Evolutionary conservation across 2,113 vertebrate genomes (phyloP).

Genomic region (Pipra filicauda): DNA sequence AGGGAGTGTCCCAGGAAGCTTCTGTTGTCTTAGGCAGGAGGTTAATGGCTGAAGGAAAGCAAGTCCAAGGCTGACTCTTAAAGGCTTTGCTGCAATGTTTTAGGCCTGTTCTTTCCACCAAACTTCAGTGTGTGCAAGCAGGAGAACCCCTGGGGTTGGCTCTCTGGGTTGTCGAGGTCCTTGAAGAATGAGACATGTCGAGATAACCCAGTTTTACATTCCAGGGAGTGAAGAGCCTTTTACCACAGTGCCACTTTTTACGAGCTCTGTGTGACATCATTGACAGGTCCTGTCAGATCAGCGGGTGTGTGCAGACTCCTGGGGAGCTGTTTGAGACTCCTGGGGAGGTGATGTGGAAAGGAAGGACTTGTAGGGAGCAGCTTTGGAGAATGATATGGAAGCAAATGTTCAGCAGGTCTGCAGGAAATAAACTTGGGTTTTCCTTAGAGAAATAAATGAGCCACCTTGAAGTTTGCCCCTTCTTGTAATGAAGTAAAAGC

Average conservation of each 20-base stretch:
- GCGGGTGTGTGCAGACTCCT: background rate
- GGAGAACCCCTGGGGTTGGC: background rate
- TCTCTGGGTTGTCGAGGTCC: background rate
- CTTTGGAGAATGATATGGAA: background rate
- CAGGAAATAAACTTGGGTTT: background rate
- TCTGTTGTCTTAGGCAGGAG: background rate
- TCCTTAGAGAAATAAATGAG: background rate
- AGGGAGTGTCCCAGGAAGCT: background rate
- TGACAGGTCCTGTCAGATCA: background rate
- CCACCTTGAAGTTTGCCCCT: background rate
- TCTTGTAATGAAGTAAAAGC: background rate
- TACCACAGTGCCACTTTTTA: no score
- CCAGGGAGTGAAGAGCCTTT: background rate
- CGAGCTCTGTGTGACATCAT: accelerated
- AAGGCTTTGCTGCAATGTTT: background rate
- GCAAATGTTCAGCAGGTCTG: background rate
- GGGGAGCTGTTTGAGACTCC: background rate
- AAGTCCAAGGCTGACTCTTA: background rate
- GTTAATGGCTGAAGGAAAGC: background rate
- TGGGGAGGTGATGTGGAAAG: background rate
- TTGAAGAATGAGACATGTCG: background rate
- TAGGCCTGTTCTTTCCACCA: background rate
- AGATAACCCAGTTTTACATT: background rate
- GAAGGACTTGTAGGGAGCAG: background rate
- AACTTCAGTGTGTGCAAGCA: background rate